Conservation (phyloP, 1,140 invertebrate species). For the Brachionus sp. region DNA sequence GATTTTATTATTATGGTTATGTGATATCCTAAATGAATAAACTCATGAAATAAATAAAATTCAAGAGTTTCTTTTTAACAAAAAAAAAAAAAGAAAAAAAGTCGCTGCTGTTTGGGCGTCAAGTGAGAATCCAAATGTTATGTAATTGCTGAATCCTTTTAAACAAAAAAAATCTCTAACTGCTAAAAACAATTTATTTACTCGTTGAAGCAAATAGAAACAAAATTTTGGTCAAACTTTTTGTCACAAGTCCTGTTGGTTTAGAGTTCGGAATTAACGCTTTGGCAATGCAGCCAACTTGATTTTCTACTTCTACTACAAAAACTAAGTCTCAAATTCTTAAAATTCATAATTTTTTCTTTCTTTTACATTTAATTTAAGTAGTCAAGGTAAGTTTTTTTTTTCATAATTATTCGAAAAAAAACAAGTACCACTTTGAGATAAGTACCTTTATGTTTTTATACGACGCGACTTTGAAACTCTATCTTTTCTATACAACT, state of each 20-base stretch:
- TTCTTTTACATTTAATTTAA: slow-evolving; percentile 2
- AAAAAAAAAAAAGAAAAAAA: not conserved
- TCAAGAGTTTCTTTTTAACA: not conserved
- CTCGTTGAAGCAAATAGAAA: not conserved
- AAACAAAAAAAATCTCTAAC: not conserved
- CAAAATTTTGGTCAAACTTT: not conserved
- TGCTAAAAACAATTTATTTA: not conserved
- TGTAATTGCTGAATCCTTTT: not conserved
- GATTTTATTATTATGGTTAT: slow-evolving; percentile 1
- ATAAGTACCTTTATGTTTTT: slow-evolving; percentile 3
- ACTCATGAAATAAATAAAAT: not conserved
- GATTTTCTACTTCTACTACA: not conserved
- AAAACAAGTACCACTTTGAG: slow-evolving; percentile 32
- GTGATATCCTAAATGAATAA: not conserved
- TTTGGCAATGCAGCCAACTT: not conserved
- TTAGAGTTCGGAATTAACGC: not conserved
- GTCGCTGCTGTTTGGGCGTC: not conserved
- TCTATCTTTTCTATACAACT: slow-evolving; percentile 4
- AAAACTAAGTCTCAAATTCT: not conserved
- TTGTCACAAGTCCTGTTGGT: not conserved
- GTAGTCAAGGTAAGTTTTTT: slow-evolving; percentile 37
- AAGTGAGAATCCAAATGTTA: not conserved
- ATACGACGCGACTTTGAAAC: slow-evolving; percentile 24
- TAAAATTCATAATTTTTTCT: not conserved
- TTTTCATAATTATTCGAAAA: not conserved